Evolutionary conservation across 1,140 invertebrate species (phyloP).

Genomic region (Mya arenaria): DNA sequence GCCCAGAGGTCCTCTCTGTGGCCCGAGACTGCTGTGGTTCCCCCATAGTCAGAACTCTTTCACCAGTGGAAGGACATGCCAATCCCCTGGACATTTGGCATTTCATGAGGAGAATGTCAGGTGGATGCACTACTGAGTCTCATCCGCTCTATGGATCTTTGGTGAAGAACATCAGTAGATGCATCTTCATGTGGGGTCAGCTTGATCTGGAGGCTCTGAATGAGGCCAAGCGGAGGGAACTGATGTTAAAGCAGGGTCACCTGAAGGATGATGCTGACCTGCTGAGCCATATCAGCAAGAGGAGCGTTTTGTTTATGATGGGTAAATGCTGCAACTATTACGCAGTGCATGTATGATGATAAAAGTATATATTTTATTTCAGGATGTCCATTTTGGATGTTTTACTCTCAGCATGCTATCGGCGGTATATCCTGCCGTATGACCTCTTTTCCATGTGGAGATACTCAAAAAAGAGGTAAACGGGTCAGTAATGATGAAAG

Average conservation of each 20-base stretch:
- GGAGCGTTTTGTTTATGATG: slow-evolving; percentile 61
- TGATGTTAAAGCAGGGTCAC: background rate
- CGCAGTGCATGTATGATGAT: too few species aligned
- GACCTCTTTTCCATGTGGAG: background rate
- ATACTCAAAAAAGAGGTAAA: background rate
- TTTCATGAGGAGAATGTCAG: slow-evolving; percentile 61
- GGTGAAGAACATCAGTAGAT: background rate
- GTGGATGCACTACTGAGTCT: slow-evolving; percentile 45
- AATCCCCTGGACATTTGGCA: slow-evolving; percentile 66
- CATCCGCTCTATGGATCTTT: slow-evolving; percentile 54
- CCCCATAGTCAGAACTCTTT: too few species aligned
- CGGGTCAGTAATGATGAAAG: background rate
- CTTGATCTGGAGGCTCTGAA: background rate
- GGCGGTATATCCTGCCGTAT: too few species aligned
- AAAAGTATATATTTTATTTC: too few species aligned
- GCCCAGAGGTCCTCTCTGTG: slow-evolving; percentile 45
- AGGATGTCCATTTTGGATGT: too few species aligned
- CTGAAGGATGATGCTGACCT: background rate
- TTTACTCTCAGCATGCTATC: too few species aligned
- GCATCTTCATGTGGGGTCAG: slow-evolving; percentile 6
- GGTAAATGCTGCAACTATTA: too few species aligned
- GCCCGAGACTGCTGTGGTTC: slow-evolving; percentile 55
- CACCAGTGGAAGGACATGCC: background rate
- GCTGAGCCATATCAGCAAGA: too few species aligned
- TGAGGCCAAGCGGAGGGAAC: background rate